phyloP scores from a whole-genome alignment of 2,113 vertebrate genomes.

The Prunella fulvescens region DNA sequence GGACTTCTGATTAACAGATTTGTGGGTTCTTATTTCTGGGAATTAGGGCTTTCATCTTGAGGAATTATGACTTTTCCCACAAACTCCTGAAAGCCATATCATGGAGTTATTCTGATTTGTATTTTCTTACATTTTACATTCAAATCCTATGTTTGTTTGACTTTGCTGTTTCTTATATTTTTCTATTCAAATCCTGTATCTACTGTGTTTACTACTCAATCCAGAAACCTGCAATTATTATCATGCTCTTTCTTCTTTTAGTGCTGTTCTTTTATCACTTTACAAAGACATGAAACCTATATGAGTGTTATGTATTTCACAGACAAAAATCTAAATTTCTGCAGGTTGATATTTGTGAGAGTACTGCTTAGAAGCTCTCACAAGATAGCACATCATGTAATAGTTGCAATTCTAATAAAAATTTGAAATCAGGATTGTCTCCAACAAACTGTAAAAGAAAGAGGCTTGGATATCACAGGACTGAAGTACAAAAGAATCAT shows the following conservation, averaged over 20 bases:
- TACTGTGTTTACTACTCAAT: background rate
- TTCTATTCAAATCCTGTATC: background rate
- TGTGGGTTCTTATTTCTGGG: background rate
- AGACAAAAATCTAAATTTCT: background rate
- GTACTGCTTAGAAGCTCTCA: background rate
- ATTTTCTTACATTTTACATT: background rate
- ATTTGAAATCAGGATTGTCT: background rate
- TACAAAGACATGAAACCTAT: background rate
- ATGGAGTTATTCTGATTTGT: background rate
- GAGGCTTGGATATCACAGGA: background rate
- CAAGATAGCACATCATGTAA: background rate
- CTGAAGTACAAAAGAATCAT: background rate
- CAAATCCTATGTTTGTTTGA: background rate
- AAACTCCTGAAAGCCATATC: background rate
- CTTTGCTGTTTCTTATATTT: background rate
- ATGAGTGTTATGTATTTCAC: background rate
- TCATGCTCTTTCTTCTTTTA: background rate
- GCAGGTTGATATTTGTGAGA: background rate
- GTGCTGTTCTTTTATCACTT: background rate
- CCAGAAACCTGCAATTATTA: background rate
- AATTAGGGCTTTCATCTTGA: background rate
- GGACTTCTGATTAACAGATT: background rate
- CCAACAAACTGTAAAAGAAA: background rate
- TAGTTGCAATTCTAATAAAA: background rate
- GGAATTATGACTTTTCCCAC: background rate